Percentiles rank a stretch among this genome's conserved stretches.
phyloP scores from a whole-genome alignment of 2,888 invertebrate species.

The Idaea aversata region DNA sequence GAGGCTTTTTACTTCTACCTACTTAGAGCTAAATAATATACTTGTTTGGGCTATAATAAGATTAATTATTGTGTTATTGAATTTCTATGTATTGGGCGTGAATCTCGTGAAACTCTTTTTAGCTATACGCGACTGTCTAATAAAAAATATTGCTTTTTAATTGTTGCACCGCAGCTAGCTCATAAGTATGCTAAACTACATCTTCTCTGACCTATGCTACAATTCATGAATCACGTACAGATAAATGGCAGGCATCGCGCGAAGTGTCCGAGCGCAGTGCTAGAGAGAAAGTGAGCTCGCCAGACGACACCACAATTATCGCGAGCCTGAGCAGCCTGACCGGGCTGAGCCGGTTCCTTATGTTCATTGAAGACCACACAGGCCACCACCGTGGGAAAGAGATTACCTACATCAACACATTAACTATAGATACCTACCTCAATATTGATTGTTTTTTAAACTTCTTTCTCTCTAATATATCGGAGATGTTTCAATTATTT shows the following conservation, averaged over 20 bases:
- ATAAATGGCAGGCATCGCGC: not conserved
- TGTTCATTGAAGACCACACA: conserved; percentile 1
- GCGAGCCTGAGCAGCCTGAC: not conserved
- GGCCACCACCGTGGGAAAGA: not conserved
- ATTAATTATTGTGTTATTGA: no score
- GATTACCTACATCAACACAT: not conserved
- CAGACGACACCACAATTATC: not conserved
- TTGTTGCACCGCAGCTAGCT: no score
- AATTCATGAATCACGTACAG: not conserved
- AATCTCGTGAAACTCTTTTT: no score
- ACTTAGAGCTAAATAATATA: no score
- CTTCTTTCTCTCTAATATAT: not conserved
- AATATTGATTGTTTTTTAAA: not conserved
- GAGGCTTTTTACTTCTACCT: no score
- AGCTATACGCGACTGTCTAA: no score
- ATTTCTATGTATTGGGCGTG: no score
- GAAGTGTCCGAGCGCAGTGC: not conserved
- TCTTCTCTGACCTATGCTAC: not conserved
- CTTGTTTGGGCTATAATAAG: no score
- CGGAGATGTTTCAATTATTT: not conserved
- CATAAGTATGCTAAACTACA: no score
- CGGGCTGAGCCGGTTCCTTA: not conserved
- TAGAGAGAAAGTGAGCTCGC: not conserved
- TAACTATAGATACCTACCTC: no score
- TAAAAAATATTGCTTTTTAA: no score